Percentiles rank a stretch among this genome's conserved stretches.
phyloP scores from a whole-genome alignment of 2,113 vertebrate species.

The Oxygymnocypris stewartii region DNA sequence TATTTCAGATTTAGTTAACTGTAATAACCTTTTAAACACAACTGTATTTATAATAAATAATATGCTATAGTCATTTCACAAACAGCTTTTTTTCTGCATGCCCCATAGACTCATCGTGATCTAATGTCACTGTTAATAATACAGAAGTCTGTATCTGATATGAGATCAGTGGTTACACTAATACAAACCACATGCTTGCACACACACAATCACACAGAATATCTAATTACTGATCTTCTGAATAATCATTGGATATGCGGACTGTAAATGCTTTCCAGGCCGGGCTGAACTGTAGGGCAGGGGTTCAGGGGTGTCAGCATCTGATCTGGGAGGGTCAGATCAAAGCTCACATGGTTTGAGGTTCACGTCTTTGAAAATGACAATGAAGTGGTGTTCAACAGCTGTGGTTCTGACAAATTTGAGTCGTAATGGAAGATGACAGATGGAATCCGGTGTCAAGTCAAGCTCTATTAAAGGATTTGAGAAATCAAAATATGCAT shows the following conservation, averaged over 20 bases:
- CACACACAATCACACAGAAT: background rate
- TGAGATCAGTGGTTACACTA: background rate
- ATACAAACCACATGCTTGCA: constrained; percentile 19
- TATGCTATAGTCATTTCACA: background rate
- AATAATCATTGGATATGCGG: background rate
- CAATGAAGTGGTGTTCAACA: background rate
- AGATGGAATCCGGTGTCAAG: background rate
- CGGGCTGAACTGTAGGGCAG: background rate
- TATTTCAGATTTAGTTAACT: too few relatives aligned
- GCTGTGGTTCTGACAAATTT: constrained; percentile 24
- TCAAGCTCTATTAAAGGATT: constrained; percentile 23
- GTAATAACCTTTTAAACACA: too few relatives aligned
- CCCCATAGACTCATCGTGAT: background rate
- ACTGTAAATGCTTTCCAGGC: constrained; percentile 34
- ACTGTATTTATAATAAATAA: background rate
- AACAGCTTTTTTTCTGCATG: background rate
- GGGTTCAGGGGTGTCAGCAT: background rate
- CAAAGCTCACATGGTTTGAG: constrained; percentile 27
- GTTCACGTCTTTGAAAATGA: background rate
- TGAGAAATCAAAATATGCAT: constrained; percentile 21
- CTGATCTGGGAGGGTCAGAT: constrained; percentile 5
- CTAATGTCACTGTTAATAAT: background rate
- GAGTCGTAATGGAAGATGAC: constrained; percentile 1
- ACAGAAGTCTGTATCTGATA: background rate
- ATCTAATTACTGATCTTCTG: background rate